phyloP scores from a whole-genome alignment of 1,140 invertebrate species.

The Notospermus geniculatus region DNA sequence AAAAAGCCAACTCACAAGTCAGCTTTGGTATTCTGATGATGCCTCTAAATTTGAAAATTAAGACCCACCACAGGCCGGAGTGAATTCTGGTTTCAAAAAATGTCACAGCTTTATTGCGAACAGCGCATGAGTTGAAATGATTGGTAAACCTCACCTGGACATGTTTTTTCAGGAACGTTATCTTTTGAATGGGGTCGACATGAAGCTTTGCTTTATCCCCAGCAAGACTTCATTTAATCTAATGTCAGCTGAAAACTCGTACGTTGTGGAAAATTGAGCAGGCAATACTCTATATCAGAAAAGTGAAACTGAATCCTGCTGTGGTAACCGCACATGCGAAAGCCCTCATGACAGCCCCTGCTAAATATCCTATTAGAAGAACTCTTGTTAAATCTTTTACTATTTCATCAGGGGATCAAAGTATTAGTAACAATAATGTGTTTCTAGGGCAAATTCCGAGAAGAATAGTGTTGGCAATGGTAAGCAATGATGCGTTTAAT shows the following conservation, averaged over 20 bases:
- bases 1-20: not conserved
- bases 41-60: not conserved
- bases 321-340: constrained; percentile 1
- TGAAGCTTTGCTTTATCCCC: no score
- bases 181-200: no score
- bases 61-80: not conserved
- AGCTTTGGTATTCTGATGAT: not conserved
- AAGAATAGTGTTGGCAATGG: not conserved
- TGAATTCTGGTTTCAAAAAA: constrained; percentile 2
- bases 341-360: not conserved
- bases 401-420: not conserved
- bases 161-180: no score
- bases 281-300: not conserved
- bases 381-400: not conserved
- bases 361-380: not conserved
- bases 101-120: not conserved
- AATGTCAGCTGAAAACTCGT: not conserved
- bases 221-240: no score
- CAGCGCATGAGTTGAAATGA: not conserved
- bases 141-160: no score
- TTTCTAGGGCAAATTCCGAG: constrained; percentile 1
- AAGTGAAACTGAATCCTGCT: not conserved
- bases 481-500: not conserved
- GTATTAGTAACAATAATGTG: not conserved
- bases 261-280: constrained; percentile 1